Percentiles rank a stretch among this genome's conserved stretches.
Evolutionary conservation across 2,797 vertebrate species (phyloP).

Genomic region (Echiichthys vipera): DNA sequence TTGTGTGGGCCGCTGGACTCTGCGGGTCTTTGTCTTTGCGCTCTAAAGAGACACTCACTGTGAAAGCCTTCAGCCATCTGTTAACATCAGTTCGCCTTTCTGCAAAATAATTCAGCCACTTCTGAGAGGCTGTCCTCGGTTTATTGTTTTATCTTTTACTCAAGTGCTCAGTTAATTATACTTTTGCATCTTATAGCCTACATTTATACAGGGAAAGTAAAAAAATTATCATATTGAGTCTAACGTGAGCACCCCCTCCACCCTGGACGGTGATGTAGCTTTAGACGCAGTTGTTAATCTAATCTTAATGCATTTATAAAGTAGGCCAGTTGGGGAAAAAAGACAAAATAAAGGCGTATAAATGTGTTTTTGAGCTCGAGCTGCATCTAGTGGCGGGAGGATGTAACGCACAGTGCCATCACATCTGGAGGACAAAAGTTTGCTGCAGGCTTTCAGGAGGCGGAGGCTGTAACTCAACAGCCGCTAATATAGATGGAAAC

Average conservation of each 20-base stretch:
- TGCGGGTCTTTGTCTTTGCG: slow-evolving; percentile 40
- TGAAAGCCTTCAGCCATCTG: slow-evolving; percentile 61
- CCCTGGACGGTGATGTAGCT: not conserved
- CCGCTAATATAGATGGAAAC: slow-evolving; percentile 14
- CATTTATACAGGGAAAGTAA: not conserved
- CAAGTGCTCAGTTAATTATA: not conserved
- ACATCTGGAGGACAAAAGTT: slow-evolving; percentile 52
- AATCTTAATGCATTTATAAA: not conserved
- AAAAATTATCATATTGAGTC: not conserved
- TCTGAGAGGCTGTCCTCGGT: not conserved
- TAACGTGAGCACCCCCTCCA: not conserved
- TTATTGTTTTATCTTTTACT: not conserved
- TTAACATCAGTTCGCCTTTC: slow-evolving; percentile 30
- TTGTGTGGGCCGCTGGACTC: slow-evolving; percentile 31
- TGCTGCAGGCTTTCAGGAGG: not conserved
- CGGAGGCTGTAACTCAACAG: slow-evolving; percentile 39
- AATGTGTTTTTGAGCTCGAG: slow-evolving; percentile 28
- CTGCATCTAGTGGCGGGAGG: slow-evolving; percentile 63
- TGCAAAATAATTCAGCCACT: slow-evolving; percentile 23
- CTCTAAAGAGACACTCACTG: slow-evolving; percentile 34
- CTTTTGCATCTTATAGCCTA: not conserved
- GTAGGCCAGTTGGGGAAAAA: not conserved
- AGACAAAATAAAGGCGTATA: not conserved
- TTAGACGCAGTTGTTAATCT: not conserved
- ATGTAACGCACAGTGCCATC: slow-evolving; percentile 22